A percentile compares a stretch with the other conserved stretches of the same genome.
phyloP scores from a whole-genome alignment of 2,888 invertebrate species.

The Agrypnus murinus region DNA sequence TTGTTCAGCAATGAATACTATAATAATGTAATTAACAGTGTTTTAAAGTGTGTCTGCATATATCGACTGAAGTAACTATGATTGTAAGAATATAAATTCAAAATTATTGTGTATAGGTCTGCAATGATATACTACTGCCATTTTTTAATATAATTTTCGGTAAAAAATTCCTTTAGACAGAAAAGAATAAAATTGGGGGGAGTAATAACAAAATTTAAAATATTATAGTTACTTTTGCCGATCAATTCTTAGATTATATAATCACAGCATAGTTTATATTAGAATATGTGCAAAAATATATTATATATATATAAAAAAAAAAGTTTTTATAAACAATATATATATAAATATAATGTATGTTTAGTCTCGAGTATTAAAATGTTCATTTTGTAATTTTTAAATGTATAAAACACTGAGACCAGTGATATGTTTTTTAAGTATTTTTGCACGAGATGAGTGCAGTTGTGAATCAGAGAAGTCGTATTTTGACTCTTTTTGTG shows the following conservation, averaged over 20 bases:
- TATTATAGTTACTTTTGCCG: slow-evolving; percentile 29
- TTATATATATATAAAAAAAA: slow-evolving; percentile 44
- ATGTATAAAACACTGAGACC: slow-evolving; percentile 59
- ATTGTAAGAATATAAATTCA: slow-evolving; percentile 1
- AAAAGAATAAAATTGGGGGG: not conserved
- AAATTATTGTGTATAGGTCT: slow-evolving; percentile 14
- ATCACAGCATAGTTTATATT: slow-evolving; percentile 53
- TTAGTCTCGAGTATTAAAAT: slow-evolving; percentile 51
- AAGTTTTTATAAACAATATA: slow-evolving; percentile 54
- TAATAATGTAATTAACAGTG: slow-evolving; percentile 15
- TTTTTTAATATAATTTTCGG: slow-evolving; percentile 9
- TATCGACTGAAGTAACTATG: slow-evolving; percentile 14
- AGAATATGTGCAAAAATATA: slow-evolving; percentile 51
- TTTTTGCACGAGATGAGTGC: slow-evolving; percentile 66
- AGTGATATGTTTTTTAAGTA: slow-evolving; percentile 70
- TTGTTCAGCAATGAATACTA: slow-evolving; percentile 20
- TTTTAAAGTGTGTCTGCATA: slow-evolving; percentile 18
- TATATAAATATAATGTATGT: slow-evolving; percentile 48
- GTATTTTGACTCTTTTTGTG: slow-evolving; percentile 67
- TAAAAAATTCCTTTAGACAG: not conserved
- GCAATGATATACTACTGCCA: slow-evolving; percentile 20
- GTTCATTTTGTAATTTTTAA: slow-evolving; percentile 50
- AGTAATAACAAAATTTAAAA: not conserved
- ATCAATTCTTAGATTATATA: slow-evolving; percentile 39
- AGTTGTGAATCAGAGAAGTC: slow-evolving; percentile 63